Base-by-base conservation (phyloP, 1,140 invertebrate genomes). In the Brachionus koreanus region DNA sequence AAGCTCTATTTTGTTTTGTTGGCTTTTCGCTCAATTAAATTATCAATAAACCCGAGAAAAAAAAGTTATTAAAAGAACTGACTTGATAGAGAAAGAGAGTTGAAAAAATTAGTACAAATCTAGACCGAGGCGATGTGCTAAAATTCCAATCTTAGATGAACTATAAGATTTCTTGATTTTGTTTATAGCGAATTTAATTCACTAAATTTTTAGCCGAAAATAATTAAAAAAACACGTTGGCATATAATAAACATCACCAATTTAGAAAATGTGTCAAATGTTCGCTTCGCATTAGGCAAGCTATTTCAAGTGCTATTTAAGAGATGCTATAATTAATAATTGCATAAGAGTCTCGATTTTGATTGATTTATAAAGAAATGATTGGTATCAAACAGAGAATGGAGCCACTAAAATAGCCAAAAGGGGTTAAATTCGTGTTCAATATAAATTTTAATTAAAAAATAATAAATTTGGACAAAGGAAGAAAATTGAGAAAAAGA, bases 11-110 rank as follows among this genome's bases (percentile, higher is more conserved):
- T 69, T 16, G 10, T 57, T 57, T 46, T 69, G 37, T 69, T 37
- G 35, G 33, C 16, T 69, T 39, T 69, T 69, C 65, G 65, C 65
- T 69, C 65, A 69, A 69, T 69, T 69, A 69, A 69, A 39, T 69
- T 37, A 69, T 69, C 33, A 69, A 69, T 69, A 37, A 39, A 39
- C 16, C 13, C n/a, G 12, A 39, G 29, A 69, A 69, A 19, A 37
- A 65, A 33, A 65, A 33, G 25, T 33, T 37, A 69, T 65, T 65
- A 33, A 37, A 63, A 63, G 19, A 33, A 65, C 35, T 65, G 33
- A 65, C 63, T 37, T 65, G 63, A 65, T 13, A 33, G 25, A 12
- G 13, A 65, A 3, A 29, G 29, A 29, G n/a, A n/a, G 12, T 65
- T 65, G 63, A 33, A 65, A 65, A 63, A 65, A 65, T 37, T 65